These are phyloP conservation scores for Acanthoscelides obtectus DNA, from an alignment of 2,888 invertebrate species.

Conservation along the genomic window DNA sequence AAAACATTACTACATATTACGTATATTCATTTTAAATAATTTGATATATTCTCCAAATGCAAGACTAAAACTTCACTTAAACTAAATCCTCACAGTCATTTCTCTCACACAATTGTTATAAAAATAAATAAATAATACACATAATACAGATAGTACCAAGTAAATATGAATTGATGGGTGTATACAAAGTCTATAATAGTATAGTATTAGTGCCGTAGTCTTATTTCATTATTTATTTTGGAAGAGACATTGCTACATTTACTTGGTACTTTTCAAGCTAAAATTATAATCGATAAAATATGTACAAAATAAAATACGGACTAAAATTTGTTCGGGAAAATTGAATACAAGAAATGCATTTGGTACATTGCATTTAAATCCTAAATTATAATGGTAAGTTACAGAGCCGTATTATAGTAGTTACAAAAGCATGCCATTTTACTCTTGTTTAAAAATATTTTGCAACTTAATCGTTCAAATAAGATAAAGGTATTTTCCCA, in stretches of 20 bases:
- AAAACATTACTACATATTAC: not conserved
- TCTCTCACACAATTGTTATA: constrained; percentile 5
- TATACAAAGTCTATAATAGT: not conserved
- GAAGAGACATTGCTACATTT: not conserved
- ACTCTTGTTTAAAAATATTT: not conserved
- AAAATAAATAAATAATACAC: constrained; percentile 27
- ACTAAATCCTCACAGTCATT: not conserved
- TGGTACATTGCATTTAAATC: constrained; percentile 29
- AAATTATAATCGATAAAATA: constrained; percentile 29
- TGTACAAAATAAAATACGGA: constrained; percentile 38
- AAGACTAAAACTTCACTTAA: constrained; percentile 1
- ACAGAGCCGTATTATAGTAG: constrained; percentile 23
- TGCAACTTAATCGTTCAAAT: no score
- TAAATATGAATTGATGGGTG: not conserved
- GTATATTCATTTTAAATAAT: constrained; percentile 10
- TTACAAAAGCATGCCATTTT: not conserved
- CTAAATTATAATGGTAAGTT: constrained; percentile 29
- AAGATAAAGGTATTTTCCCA: no score
- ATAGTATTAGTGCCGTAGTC: not conserved
- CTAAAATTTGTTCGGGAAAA: constrained; percentile 33
- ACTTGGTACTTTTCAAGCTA: not conserved
- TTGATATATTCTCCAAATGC: constrained; percentile 5
- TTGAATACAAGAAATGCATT: constrained; percentile 38
- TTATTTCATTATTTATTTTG: not conserved
- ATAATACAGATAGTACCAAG: constrained; percentile 1